Evolutionary conservation across 1,140 invertebrate species (phyloP).

Genomic region (Drosophila kurseongensis): DNA sequence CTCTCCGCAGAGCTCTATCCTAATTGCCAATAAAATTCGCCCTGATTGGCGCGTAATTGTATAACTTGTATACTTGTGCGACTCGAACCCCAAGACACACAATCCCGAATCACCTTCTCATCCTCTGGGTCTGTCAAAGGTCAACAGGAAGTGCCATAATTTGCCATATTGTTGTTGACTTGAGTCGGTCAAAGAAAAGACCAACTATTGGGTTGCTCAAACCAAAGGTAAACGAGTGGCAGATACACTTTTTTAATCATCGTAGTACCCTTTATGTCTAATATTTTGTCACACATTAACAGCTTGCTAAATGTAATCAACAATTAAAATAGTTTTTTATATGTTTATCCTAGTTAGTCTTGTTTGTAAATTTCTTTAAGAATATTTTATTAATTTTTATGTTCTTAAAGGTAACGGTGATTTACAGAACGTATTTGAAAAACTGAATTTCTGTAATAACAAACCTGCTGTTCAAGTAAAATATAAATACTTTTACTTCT

Average conservation of each 20-base stretch:
- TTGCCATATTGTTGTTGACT: slow-evolving; percentile 72
- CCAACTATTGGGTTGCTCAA: neutral
- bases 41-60: slow-evolving; percentile 72
- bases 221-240: neutral
- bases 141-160: slow-evolving; percentile 78
- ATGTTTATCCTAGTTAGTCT: no score
- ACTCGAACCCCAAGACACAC: slow-evolving; percentile 37
- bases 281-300: no score
- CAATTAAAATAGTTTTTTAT: no score
- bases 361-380: no score
- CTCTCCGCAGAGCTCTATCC: slow-evolving; percentile 9
- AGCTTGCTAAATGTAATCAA: no score
- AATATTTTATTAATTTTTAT: no score
- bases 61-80: slow-evolving; percentile 78
- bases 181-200: slow-evolving; percentile 43
- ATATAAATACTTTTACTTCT: no score
- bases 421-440: no score
- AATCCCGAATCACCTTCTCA: slow-evolving; percentile 6
- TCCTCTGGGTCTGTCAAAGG: slow-evolving; percentile 39
- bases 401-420: no score
- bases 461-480: no score
- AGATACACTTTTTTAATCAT: slow-evolving; percentile 5
- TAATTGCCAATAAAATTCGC: slow-evolving; percentile 53
- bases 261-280: neutral
- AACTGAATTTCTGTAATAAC: no score